Conservation (phyloP, 2,113 vertebrate species). For the Gasterosteus aculeatus region DNA sequence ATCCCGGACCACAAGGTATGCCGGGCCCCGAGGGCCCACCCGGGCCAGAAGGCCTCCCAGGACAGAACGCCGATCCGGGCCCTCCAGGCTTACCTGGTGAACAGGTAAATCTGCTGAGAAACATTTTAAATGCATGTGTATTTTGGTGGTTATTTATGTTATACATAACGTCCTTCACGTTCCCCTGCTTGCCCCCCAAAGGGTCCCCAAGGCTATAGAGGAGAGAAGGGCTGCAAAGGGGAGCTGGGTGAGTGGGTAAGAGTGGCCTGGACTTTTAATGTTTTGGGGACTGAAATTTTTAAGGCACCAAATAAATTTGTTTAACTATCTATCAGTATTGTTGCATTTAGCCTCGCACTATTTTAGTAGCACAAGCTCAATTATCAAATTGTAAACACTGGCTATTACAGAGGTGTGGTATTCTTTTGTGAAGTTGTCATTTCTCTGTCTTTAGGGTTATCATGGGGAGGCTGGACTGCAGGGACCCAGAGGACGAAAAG, state of each 20-base stretch:
- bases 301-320: neutral
- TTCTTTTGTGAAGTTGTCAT: neutral
- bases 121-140: neutral
- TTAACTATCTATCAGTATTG: neutral
- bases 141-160: neutral
- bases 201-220: constrained; percentile 78
- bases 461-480: constrained; percentile 76
- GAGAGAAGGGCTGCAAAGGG: constrained; percentile 79
- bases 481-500: constrained; percentile 74
- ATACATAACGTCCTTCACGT: neutral
- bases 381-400: neutral
- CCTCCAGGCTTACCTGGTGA: constrained; percentile 69
- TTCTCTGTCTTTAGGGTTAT: constrained; percentile 72
- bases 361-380: neutral
- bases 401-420: neutral
- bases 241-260: constrained; percentile 86
- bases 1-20: constrained; percentile 70
- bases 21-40: constrained; percentile 77
- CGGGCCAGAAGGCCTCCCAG: constrained; percentile 74
- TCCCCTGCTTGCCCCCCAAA: constrained; percentile 39
- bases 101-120: constrained; percentile 56
- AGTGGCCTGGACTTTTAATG: constrained; percentile 58
- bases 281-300: constrained; percentile 1
- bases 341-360: neutral
- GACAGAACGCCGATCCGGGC: constrained; percentile 47